Evolutionary conservation across 2,888 invertebrate genomes (phyloP).

Genomic region (Sinelater perroti): DNA sequence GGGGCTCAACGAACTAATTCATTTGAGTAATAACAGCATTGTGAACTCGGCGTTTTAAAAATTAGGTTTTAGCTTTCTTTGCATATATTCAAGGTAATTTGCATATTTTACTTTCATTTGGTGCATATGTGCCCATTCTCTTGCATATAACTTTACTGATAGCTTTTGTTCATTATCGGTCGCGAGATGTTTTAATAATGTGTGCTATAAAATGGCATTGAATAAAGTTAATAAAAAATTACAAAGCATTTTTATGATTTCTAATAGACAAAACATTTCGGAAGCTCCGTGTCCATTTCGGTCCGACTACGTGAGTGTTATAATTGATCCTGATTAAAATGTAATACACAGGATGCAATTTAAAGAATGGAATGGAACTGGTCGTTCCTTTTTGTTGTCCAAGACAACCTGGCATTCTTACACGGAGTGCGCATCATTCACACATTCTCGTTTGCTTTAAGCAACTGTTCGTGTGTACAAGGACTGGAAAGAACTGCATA

Average conservation of each 20-base stretch:
- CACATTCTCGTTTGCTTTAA: constrained; percentile 13
- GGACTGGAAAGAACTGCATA: constrained; percentile 14
- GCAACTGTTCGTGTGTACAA: constrained; percentile 8
- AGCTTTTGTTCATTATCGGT: too few species aligned
- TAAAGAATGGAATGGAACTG: background rate
- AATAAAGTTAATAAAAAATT: background rate
- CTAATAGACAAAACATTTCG: too few species aligned
- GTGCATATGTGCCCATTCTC: too few species aligned
- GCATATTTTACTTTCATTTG: too few species aligned
- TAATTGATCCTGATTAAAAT: constrained; percentile 1
- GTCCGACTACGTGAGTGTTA: background rate
- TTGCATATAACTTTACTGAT: too few species aligned
- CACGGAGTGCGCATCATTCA: constrained; percentile 6
- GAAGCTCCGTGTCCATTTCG: too few species aligned
- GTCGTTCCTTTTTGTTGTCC: background rate
- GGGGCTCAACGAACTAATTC: too few species aligned
- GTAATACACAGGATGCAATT: background rate
- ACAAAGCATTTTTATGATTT: too few species aligned
- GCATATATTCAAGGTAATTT: too few species aligned
- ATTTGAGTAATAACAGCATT: too few species aligned
- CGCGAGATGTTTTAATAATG: background rate
- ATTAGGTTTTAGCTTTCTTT: too few species aligned
- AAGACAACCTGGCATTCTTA: constrained; percentile 2
- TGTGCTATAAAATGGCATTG: background rate
- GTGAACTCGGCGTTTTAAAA: too few species aligned